phyloP scores from a whole-genome alignment of 2,113 vertebrate species.

The Pterocles orientalis region DNA sequence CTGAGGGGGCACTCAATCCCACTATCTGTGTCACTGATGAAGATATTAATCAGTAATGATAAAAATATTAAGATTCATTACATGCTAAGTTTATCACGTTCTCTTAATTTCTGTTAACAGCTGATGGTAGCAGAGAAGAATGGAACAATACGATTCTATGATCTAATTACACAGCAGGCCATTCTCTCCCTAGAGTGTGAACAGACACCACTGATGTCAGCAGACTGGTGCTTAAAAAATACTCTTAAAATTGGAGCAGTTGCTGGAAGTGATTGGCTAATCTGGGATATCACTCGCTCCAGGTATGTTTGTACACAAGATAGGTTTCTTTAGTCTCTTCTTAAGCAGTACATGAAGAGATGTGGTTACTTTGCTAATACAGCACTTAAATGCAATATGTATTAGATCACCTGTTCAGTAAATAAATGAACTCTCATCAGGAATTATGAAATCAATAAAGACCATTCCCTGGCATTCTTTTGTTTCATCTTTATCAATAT shows the following conservation, averaged over 20 bases:
- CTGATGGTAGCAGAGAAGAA: slow-evolving; percentile 97
- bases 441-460: background rate
- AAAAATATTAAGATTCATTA: background rate
- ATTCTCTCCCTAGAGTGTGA: slow-evolving; percentile 93
- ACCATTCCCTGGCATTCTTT: background rate
- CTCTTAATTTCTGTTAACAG: slow-evolving; percentile 69
- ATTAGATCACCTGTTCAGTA: background rate
- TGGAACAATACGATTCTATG: slow-evolving; percentile 92
- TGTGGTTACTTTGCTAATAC: background rate
- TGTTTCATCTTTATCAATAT: background rate
- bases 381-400: background rate
- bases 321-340: background rate
- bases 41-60: background rate
- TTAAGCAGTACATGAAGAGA: background rate
- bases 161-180: slow-evolving; percentile 90
- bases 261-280: slow-evolving; percentile 93
- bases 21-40: background rate
- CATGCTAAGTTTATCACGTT: background rate
- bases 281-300: slow-evolving; percentile 95
- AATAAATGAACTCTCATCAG: background rate
- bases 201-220: slow-evolving; percentile 89
- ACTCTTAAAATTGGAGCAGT: slow-evolving; percentile 94
- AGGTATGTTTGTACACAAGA: slow-evolving; percentile 77
- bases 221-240: slow-evolving; percentile 95
- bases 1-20: background rate